Evolutionary conservation across 2,113 vertebrate species (phyloP).

Genomic region (Eulemur rufifrons): DNA sequence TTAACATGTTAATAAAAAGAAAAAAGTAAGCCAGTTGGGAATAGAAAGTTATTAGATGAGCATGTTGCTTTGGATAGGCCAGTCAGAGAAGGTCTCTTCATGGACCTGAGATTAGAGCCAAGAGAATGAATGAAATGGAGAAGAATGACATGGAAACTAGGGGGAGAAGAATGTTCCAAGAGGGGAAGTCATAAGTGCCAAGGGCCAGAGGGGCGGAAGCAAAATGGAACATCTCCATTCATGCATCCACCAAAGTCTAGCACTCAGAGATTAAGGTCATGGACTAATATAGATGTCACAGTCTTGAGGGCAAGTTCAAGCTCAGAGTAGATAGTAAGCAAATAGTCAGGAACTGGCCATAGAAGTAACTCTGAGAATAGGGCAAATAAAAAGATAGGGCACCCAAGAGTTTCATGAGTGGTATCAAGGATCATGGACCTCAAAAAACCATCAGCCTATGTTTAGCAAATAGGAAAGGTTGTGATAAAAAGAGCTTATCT

Average conservation of each 20-base stretch:
- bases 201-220: background rate
- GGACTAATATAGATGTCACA: background rate
- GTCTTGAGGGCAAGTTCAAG: background rate
- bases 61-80: background rate
- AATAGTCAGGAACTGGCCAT: background rate
- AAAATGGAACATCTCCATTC: background rate
- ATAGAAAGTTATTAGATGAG: background rate
- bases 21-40: background rate
- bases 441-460: background rate
- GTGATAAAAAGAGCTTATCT: background rate
- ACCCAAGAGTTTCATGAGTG: background rate
- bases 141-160: background rate
- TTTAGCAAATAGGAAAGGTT: background rate
- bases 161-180: background rate
- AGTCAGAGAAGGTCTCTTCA: background rate
- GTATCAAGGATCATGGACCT: background rate
- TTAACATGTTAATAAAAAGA: background rate
- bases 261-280: background rate
- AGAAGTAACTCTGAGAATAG: background rate
- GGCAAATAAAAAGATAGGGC: background rate
- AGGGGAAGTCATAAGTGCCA: background rate
- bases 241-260: background rate
- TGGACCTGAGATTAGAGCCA: background rate
- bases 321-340: background rate
- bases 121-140: background rate